Base-by-base conservation (phyloP, 2,797 vertebrate species). In the Otolemur crassicaudatus region DNA sequence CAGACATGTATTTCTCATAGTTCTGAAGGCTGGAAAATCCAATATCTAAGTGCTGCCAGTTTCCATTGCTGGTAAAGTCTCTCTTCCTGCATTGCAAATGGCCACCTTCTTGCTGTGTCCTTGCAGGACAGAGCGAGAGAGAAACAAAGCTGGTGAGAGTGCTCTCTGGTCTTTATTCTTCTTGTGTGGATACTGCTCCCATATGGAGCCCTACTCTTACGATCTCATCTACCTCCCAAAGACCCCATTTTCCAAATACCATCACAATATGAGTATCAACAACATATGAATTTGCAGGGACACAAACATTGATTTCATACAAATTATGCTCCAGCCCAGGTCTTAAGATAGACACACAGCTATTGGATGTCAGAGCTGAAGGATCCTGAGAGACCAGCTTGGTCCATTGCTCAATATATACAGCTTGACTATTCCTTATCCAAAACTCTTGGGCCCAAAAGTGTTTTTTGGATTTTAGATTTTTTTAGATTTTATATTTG, bases 261-360 rank as follows among this genome's bases (percentile, higher is more conserved):
- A 34, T 19, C 37, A 20, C 7, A 8, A 1, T 6, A 43, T 43
- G 40, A 43, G 40, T 43, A 43, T 43, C 40, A 43, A 43, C 70
- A 67, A 3, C 9, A 31, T 56, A 27, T 16, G 37, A 29, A 29
- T n/a, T 63, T 53, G 25, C 4, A 29, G 20, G 29, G n/a, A 43
- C 27, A 7, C 20, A 53, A n/a, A 63, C 3, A 9, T 43, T 34
- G 5, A 34, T 27, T 63, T 46, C 67, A n/a, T 37, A 56, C 27
- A 5, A 22, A 14, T 58, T n/a, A 9, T 5, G 19, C 37, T 76
- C 65, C 25, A 2, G 37, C 2, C 19, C n/a, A 76, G 20, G 40
- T 67, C 65, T 94, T 87, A 37, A 92, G 56, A 73, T 14, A 90
- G 83, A 80, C 49, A 53, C 1, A 70, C 69, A 69, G 25, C 7